Conservation (phyloP, 2,113 vertebrate genomes). For the Chionodraco myersi region DNA sequence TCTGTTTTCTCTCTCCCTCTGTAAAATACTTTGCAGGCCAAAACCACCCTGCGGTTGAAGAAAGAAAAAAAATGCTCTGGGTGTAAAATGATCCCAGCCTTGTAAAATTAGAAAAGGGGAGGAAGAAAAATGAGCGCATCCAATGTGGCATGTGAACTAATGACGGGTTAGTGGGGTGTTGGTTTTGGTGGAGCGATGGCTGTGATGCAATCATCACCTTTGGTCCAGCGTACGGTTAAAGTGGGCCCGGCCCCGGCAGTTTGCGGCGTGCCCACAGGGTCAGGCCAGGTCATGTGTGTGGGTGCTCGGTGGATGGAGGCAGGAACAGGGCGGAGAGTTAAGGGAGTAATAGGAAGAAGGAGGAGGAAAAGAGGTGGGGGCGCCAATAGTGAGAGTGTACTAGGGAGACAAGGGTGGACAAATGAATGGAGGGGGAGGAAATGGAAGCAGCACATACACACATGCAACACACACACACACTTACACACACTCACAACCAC, state of each 20-base stretch:
- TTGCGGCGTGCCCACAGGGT: conserved; percentile 51
- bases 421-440: conserved; percentile 32
- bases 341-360: not conserved
- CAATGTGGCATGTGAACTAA: conserved; percentile 73
- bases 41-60: conserved; percentile 70
- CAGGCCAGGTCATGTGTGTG: conserved; percentile 61
- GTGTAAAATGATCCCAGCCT: conserved; percentile 77
- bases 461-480: not conserved
- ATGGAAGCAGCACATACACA: conserved; percentile 45
- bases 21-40: conserved; percentile 60
- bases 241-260: conserved; percentile 41
- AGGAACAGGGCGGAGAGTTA: conserved; percentile 15
- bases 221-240: conserved; percentile 49
- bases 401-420: conserved; percentile 31
- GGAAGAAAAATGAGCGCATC: conserved; percentile 55
- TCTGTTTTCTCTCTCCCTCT: conserved; percentile 39
- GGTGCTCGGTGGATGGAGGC: conserved; percentile 27
- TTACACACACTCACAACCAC: conserved; percentile 52
- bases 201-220: conserved; percentile 72
- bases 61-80: conserved; percentile 50
- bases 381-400: conserved; percentile 9
- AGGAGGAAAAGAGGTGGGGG: not conserved
- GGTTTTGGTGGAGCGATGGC: conserved; percentile 50
- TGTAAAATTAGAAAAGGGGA: conserved; percentile 75
- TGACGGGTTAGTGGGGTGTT: conserved; percentile 70